A percentile compares a stretch with the other conserved stretches of the same genome.
phyloP scores from a whole-genome alignment of 2,888 invertebrate genomes.

The Orgyia antiqua region DNA sequence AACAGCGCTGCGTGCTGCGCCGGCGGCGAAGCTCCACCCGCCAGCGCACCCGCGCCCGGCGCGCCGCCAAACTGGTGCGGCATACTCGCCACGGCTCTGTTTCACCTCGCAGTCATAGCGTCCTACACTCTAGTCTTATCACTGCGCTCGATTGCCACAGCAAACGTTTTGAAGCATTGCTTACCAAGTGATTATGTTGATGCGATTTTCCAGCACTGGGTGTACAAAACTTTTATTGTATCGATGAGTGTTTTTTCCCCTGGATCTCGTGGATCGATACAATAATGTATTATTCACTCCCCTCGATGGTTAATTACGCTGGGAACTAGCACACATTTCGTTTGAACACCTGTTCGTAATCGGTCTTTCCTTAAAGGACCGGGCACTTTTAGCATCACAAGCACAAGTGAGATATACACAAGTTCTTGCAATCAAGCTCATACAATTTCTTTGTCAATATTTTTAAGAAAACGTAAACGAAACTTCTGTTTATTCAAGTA shows the following conservation, averaged over 20 bases:
- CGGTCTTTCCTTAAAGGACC: conserved; percentile 83
- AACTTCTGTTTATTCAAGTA: conserved; percentile 58
- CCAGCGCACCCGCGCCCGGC: conserved; percentile 80
- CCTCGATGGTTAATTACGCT: conserved; percentile 70
- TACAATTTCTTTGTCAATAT: conserved; percentile 19
- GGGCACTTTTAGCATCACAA: conserved; percentile 72
- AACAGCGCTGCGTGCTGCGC: conserved; percentile 77
- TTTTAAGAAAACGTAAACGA: conserved; percentile 29
- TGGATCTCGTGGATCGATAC: conserved; percentile 58
- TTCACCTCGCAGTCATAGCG: conserved; percentile 57
- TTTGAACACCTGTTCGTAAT: conserved; percentile 88
- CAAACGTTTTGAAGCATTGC: conserved; percentile 19
- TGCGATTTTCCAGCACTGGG: too few species aligned
- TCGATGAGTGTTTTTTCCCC: too few species aligned
- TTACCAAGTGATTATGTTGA: too few species aligned
- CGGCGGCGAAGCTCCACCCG: conserved; percentile 87
- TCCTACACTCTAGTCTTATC: conserved; percentile 12
- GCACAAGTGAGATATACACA: conserved; percentile 11
- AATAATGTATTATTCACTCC: conserved; percentile 70
- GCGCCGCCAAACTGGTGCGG: conserved; percentile 89
- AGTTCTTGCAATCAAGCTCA: conserved; percentile 10
- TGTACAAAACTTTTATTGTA: too few species aligned
- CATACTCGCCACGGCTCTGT: conserved; percentile 80
- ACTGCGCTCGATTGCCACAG: conserved; percentile 31
- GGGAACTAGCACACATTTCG: conserved; percentile 79